Evolutionary conservation across 2,888 invertebrate genomes (phyloP).

Genomic region (Lampropteryx suffumata): DNA sequence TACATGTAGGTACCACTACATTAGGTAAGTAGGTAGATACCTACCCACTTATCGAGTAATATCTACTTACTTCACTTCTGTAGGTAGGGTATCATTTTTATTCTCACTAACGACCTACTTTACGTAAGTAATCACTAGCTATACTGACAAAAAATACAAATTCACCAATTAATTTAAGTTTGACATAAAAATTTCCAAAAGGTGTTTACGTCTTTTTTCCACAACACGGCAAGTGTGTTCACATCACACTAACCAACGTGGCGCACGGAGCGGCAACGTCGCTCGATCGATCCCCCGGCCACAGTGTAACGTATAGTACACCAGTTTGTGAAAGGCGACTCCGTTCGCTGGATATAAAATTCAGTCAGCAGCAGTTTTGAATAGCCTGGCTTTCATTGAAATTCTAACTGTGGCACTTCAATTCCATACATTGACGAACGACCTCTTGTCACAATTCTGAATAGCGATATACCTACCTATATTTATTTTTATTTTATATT

Average conservation of each 20-base stretch:
- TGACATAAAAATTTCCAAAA: conserved; percentile 9
- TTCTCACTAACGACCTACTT: no score
- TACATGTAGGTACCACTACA: no score
- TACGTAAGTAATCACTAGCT: no score
- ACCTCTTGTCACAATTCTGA: background rate
- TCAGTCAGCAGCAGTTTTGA: conserved; percentile 10
- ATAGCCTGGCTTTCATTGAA: conserved; percentile 12
- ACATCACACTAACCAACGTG: conserved; percentile 32
- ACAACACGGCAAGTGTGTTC: conserved; percentile 12
- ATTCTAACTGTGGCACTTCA: conserved; percentile 11
- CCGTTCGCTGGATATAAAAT: conserved; percentile 21
- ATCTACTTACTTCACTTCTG: no score
- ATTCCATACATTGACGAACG: conserved; percentile 5
- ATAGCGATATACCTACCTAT: no score
- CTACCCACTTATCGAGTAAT: no score
- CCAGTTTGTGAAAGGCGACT: conserved; percentile 24
- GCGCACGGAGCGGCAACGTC: conserved; percentile 70
- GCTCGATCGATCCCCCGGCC: conserved; percentile 65
- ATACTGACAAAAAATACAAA: no score
- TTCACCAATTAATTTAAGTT: no score
- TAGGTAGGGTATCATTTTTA: no score
- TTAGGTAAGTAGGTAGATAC: no score
- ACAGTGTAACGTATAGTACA: conserved; percentile 11
- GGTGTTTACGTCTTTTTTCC: conserved; percentile 13
- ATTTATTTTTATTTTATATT: no score